A percentile compares a stretch with the other conserved stretches of the same genome.
phyloP scores from a whole-genome alignment of 2,113 vertebrate species.

The Pluvianellus socialis region DNA sequence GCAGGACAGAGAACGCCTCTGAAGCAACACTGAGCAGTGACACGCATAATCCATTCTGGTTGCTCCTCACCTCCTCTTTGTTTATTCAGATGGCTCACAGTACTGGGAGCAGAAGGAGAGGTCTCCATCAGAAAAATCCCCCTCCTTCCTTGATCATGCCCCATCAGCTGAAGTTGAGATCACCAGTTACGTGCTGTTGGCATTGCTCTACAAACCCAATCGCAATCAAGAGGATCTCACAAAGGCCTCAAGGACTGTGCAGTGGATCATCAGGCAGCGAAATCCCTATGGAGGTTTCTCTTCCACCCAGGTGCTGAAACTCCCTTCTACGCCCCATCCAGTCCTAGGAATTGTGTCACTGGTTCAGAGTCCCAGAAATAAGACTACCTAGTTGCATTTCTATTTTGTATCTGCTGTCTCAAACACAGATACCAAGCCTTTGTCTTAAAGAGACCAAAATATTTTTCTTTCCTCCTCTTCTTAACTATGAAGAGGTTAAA shows the following conservation, averaged over 20 bases:
- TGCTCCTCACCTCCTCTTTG: not conserved
- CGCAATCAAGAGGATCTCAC: slow-evolving; percentile 59
- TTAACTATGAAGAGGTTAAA: not conserved
- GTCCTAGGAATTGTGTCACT: not conserved
- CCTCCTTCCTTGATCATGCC: slow-evolving; percentile 20
- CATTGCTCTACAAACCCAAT: slow-evolving; percentile 71
- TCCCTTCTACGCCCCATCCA: not conserved
- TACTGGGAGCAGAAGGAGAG: slow-evolving; percentile 52
- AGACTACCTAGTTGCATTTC: not conserved
- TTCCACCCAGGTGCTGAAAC: slow-evolving; percentile 81
- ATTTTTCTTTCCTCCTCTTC: rapidly evolving
- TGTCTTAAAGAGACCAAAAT: not conserved
- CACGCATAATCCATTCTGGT: not conserved
- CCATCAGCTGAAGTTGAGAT: slow-evolving; percentile 75
- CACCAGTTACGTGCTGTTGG: slow-evolving; percentile 80
- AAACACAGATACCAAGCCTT: not conserved
- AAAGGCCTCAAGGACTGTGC: slow-evolving; percentile 73
- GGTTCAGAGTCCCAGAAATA: not conserved
- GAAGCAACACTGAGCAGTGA: not conserved
- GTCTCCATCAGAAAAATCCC: not conserved
- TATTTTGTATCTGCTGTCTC: not conserved
- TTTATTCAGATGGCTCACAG: slow-evolving; percentile 29
- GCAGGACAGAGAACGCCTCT: rapidly evolving
- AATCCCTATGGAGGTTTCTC: slow-evolving; percentile 85
- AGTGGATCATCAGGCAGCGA: slow-evolving; percentile 82